Evolutionary conservation across 1,140 invertebrate species (phyloP).

Genomic region (Epicauta chinensis): DNA sequence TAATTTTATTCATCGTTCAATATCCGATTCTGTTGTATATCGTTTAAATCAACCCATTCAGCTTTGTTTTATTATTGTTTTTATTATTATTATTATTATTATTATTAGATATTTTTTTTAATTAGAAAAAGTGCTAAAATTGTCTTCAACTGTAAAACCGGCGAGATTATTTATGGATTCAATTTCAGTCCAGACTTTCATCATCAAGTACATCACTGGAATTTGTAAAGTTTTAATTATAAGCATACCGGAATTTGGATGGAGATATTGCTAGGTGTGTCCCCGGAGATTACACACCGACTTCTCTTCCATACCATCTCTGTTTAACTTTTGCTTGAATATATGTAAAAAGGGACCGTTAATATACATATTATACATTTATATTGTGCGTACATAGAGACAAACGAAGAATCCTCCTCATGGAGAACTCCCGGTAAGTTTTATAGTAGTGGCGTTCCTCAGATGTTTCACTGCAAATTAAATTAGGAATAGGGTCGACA

Average conservation of each 20-base stretch:
- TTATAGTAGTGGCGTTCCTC: no score
- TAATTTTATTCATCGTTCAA: slow-evolving; percentile 18
- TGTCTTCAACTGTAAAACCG: background rate
- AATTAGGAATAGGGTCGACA: no score
- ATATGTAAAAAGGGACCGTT: no score
- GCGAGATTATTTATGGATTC: slow-evolving; percentile 26
- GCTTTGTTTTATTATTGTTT: background rate
- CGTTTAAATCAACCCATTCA: background rate
- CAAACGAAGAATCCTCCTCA: no score
- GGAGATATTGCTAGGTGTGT: slow-evolving; percentile 18
- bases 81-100: background rate
- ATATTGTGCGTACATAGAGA: no score
- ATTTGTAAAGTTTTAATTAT: slow-evolving; percentile 31
- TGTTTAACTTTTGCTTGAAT: no score
- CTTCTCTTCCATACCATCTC: no score
- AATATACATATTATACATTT: no score
- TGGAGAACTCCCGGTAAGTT: no score
- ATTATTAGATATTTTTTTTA: background rate
- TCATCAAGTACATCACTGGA: slow-evolving; percentile 25
- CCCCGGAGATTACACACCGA: no score
- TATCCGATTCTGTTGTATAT: slow-evolving; percentile 6
- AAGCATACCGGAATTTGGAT: slow-evolving; percentile 22
- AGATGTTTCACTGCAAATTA: no score
- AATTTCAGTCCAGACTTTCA: slow-evolving; percentile 20
- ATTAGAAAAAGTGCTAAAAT: background rate